Base-by-base conservation (phyloP, 2,113 vertebrate species). In the Chaenogobius annularis region DNA sequence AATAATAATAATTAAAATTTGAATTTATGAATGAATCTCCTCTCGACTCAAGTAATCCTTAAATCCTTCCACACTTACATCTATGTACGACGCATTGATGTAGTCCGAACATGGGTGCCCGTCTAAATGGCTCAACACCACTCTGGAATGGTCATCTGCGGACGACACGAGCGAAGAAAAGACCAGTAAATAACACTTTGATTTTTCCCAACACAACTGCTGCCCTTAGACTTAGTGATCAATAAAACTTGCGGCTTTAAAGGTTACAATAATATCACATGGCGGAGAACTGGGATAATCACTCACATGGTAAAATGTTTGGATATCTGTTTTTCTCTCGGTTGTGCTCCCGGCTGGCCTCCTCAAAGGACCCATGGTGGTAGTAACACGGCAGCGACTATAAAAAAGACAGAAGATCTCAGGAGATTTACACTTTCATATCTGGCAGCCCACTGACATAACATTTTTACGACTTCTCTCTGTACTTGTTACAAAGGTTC, bases 291-390 rank as follows among this genome's bases (percentile, higher is more conserved):
- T 77, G 63, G 68, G 72, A 74, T 69, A 68, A 26, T 74, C 74
- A 90, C 96, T 96, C 94, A 98, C 96, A 96, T 9, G 96, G 96
- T 78, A 98, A 93, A 93, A 98, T 98, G 91, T 98, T 98, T 59
- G 96, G 96, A 5, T 98, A 98, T 95, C 96, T 93, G 92, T 98
- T 98, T 86, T 97, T 97, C 40, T 98, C 96, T 88, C 94, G 92
- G 94, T 96, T 98, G 81, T 96, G 95, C 83, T 97, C 96, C 67
- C 93, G 95, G 78, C 95, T 97, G 20, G 96, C 96, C 91, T 94
- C 93, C 85, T 97, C 96, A 79, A 95, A 96, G 0, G 94, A 92
- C 85, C 95, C 96, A 72, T 95, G 95, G 70, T 91, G 80, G 65
- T 94, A 95, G 81, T 95, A 95, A 69, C 95, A 90, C 0, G 96